phyloP scores from a whole-genome alignment of 2,888 invertebrate genomes.

The Amphipoea lucens region DNA sequence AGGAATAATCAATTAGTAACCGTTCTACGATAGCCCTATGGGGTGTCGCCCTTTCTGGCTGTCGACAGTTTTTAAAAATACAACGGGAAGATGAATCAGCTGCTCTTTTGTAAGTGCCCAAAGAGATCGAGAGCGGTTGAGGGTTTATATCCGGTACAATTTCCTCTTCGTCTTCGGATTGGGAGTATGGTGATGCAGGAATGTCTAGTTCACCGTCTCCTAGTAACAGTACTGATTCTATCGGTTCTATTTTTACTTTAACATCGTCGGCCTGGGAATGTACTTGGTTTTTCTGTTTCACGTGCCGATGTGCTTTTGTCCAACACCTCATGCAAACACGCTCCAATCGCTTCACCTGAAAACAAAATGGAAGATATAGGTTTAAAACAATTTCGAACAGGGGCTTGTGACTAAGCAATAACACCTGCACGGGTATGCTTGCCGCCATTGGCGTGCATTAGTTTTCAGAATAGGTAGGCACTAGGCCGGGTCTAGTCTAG shows the following conservation, averaged over 20 bases:
- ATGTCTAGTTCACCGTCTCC: slow-evolving; percentile 37
- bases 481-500: too few species aligned
- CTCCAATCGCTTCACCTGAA: slow-evolving; percentile 32
- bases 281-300: neutral
- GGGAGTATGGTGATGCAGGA: slow-evolving; percentile 15
- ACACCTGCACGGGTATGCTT: too few species aligned
- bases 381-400: neutral
- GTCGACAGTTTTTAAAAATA: slow-evolving; percentile 25
- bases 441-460: too few species aligned
- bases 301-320: neutral
- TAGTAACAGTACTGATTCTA: neutral
- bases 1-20: slow-evolving; percentile 34
- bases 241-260: slow-evolving; percentile 22
- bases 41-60: neutral
- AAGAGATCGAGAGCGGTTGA: neutral
- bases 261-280: neutral
- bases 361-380: neutral
- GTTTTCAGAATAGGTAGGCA: too few species aligned
- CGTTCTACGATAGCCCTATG: slow-evolving; percentile 9
- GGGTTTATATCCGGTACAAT: neutral
- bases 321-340: neutral
- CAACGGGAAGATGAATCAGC: slow-evolving; percentile 5
- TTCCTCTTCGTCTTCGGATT: slow-evolving; percentile 14
- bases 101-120: slow-evolving; percentile 19
- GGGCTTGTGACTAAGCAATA: too few species aligned